These are phyloP conservation scores for Camponotus floridanus DNA, from an alignment of 1,140 invertebrate species.

Conservation along the genomic window DNA sequence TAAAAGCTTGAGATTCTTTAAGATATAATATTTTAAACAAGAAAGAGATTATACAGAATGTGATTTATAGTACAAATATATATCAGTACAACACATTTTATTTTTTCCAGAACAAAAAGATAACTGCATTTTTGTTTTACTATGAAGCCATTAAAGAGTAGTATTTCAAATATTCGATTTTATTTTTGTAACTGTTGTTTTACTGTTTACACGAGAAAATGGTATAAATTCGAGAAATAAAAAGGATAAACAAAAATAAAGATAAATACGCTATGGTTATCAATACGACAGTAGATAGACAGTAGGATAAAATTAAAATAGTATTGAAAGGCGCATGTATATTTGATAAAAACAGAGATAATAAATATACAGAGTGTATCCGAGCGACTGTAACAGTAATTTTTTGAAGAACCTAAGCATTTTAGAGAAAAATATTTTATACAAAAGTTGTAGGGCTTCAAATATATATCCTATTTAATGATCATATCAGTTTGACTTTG, in stretches of 20 bases:
- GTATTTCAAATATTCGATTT: conserved; percentile 26
- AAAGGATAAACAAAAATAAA: conserved; percentile 3
- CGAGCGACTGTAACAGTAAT: too few relatives aligned
- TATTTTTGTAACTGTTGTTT: conserved; percentile 19
- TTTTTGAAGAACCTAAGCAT: too few relatives aligned
- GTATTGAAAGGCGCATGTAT: neutral
- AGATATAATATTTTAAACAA: neutral
- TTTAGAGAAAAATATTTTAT: too few relatives aligned
- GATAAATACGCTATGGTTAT: conserved; percentile 14
- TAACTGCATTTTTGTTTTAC: neutral
- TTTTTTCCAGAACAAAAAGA: neutral
- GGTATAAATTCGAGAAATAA: conserved; percentile 6
- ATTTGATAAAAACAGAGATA: conserved; percentile 15
- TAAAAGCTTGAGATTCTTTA: neutral
- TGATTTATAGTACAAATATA: neutral
- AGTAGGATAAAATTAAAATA: too few relatives aligned
- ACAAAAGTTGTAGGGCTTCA: too few relatives aligned
- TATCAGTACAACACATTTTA: neutral
- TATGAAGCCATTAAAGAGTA: conserved; percentile 27
- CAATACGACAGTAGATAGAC: neutral
- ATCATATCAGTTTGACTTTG: too few relatives aligned
- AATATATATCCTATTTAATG: too few relatives aligned
- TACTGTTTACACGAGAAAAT: conserved; percentile 32
- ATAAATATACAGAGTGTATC: too few relatives aligned
- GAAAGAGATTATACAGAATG: neutral